Evolutionary conservation across 1,140 invertebrate genomes (phyloP).

Genomic region (Bombus cullumanus): DNA sequence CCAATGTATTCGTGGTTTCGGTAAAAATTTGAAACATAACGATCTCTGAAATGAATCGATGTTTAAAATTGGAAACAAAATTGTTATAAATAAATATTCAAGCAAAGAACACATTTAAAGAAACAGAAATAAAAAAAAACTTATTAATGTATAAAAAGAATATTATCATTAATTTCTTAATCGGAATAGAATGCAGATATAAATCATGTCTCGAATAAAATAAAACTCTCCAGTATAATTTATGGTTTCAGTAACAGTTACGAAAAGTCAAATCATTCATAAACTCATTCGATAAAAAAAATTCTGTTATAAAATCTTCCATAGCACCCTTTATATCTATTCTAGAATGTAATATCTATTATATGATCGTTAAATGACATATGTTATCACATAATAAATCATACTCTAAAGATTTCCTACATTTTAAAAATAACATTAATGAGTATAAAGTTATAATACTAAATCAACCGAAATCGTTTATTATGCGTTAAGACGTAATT

Average conservation of each 20-base stretch:
- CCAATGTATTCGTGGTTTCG: neutral
- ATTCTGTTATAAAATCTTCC: neutral
- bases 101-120: no score
- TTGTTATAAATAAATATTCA: no score
- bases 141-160: no score
- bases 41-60: no score
- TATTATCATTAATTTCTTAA: no score
- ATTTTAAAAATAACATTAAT: neutral
- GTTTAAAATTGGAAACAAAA: neutral
- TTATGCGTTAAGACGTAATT: neutral
- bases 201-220: neutral
- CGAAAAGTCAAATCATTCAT: neutral
- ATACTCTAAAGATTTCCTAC: neutral
- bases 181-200: no score
- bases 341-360: neutral
- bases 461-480: neutral
- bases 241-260: neutral
- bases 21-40: no score
- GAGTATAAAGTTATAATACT: neutral
- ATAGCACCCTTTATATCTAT: neutral
- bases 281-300: neutral
- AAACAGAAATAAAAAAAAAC: no score
- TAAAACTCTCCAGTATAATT: neutral
- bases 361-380: no score
- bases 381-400: neutral